Conservation (phyloP, 2,797 vertebrate genomes). For the Selene dorsalis region DNA sequence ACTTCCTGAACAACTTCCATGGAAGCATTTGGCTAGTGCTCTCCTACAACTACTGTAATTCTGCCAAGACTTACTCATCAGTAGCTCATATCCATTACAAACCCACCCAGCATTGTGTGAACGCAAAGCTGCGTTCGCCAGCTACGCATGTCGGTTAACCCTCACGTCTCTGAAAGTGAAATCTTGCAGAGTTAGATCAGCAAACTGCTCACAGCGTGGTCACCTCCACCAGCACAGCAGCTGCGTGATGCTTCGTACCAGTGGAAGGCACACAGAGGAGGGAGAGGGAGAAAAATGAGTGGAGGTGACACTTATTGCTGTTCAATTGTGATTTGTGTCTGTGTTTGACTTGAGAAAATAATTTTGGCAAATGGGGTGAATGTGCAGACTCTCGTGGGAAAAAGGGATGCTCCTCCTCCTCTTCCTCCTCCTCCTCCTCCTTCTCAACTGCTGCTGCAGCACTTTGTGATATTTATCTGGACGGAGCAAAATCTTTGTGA, state of each 20-base stretch:
- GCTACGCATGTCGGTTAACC: not conserved
- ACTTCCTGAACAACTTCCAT: constrained; percentile 38
- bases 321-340: not conserved
- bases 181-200: not conserved
- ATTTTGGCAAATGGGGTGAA: not conserved
- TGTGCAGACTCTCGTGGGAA: constrained; percentile 12
- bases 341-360: constrained; percentile 2
- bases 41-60: not conserved
- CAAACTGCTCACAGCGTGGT: not conserved
- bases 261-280: not conserved
- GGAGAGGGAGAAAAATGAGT: not conserved
- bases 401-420: constrained; percentile 1
- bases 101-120: not conserved
- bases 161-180: not conserved
- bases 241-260: not conserved
- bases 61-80: not conserved
- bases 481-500: not conserved
- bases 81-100: not conserved
- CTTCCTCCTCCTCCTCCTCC: not conserved
- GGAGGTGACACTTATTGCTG: not conserved
- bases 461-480: not conserved
- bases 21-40: constrained; percentile 2
- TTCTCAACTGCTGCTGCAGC: not conserved
- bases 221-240: not conserved
- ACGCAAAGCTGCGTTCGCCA: not conserved